Conservation (phyloP, 2,888 invertebrate genomes). For the Protophormia terraenovae region DNA sequence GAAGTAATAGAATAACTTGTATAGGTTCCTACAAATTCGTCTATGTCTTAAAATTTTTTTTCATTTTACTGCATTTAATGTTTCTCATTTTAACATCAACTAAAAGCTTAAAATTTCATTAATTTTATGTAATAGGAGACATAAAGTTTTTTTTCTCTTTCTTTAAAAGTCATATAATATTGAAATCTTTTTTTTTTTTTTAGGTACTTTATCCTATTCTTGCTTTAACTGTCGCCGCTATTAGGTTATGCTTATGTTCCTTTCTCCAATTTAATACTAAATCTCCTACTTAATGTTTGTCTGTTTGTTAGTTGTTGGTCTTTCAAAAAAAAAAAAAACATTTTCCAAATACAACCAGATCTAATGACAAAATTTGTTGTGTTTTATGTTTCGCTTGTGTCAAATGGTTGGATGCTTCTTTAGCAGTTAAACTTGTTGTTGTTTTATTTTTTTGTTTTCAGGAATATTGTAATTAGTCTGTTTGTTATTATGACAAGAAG, state of each 20-base stretch:
- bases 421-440: constrained; percentile 33
- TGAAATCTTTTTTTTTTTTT: background rate
- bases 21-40: background rate
- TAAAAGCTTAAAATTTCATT: constrained; percentile 57
- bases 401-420: constrained; percentile 11
- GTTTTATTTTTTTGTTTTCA: too few species aligned
- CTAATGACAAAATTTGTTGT: constrained; percentile 24
- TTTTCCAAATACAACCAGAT: constrained; percentile 8
- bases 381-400: background rate
- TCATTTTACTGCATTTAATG: constrained; percentile 6
- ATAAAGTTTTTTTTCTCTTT: constrained; percentile 1
- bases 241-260: background rate
- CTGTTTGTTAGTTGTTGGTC: background rate
- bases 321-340: constrained; percentile 36
- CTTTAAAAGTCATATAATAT: background rate
- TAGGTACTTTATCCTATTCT: background rate
- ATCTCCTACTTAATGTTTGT: constrained; percentile 10
- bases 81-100: constrained; percentile 17
- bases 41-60: background rate
- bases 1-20: too few species aligned
- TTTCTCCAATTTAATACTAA: constrained; percentile 39
- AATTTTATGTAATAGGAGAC: constrained; percentile 52
- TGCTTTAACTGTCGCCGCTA: background rate
- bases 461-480: constrained; percentile 54
- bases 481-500: constrained; percentile 46